Base-by-base conservation (phyloP, 2,888 invertebrate species). In the Euplexia lucipara region DNA sequence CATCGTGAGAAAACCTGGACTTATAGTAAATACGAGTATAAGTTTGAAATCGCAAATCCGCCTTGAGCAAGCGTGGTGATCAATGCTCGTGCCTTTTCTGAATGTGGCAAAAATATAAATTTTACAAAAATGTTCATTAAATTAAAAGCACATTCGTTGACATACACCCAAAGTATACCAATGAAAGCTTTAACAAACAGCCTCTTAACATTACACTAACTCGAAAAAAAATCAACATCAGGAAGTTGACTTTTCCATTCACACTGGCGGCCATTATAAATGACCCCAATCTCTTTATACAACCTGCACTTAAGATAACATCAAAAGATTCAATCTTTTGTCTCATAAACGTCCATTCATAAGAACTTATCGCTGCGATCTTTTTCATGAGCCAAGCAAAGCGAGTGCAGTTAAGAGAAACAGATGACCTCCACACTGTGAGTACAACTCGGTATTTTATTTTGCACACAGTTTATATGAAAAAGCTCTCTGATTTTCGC, bases 291-390 rank as follows among this genome's bases (percentile, higher is more conserved):
- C 54, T 75, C 20, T 52, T 75, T 56, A 42, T 59, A 59, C 53
- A 47, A 59, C 60, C 39, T 66, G 70, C 60, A 70, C 75, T 71
- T 69, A 54, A 71, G 75, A 71, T 75, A 57, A 62, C 39, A 70
- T 70, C 70, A 70, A 61, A 57, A 75, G 70, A 72, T 72, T 62
- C 44, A 75, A 72, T 75, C 75, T 69, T 18, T 48, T 39, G 61
- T 57, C 76, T 70, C 76, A 69, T 72, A 70, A 71, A 75, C 35
- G 56, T 57, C 41, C 70, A 62, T 72, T 70, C 62, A 75, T 45
- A 57, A 52, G 47, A 70, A 57, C 48, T 53, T 75, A 72, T 75
- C 70, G 52, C 70, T 39, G 48, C 52, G 16, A 69, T 69, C 62
- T 62, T 44, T 56, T 72, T 57, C 42, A 70, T 20, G 76, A 35